Evolutionary conservation across 2,888 invertebrate genomes (phyloP).

Genomic region (Tortrix viridana): DNA sequence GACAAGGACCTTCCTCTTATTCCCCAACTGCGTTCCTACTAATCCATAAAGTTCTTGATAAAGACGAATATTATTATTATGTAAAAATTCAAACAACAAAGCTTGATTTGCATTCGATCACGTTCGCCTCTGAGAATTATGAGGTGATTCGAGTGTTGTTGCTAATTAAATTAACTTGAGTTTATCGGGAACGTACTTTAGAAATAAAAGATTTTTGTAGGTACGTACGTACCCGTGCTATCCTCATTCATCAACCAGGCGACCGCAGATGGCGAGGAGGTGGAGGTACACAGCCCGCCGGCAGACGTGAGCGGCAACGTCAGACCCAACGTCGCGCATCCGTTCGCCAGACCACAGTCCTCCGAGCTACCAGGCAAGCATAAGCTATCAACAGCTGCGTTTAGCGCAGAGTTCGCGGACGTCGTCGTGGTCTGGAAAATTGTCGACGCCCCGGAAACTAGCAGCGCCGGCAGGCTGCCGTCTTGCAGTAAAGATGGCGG

Average conservation of each 20-base stretch:
- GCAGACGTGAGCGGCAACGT: conserved; percentile 72
- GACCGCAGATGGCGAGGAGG: conserved; percentile 76
- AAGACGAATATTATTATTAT: conserved; percentile 23
- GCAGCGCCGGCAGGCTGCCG: conserved; percentile 71
- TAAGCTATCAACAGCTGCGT: conserved; percentile 63
- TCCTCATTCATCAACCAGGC: conserved; percentile 85
- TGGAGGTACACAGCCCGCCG: conserved; percentile 69
- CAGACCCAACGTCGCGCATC: conserved; percentile 71
- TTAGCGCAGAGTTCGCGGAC: conserved; percentile 58
- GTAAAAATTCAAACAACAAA: conserved; percentile 29
- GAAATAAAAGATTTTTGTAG: too few species aligned
- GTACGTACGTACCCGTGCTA: conserved; percentile 67
- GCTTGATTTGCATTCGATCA: conserved; percentile 35
- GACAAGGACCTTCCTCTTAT: too few species aligned
- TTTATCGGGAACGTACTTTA: too few species aligned
- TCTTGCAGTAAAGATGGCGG: conserved; percentile 79
- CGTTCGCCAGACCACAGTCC: conserved; percentile 72
- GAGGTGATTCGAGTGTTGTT: neutral
- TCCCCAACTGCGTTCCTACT: too few species aligned
- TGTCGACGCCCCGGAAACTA: conserved; percentile 74
- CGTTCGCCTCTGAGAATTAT: conserved; percentile 33
- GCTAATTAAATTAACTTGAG: neutral
- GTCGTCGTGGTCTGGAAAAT: conserved; percentile 73
- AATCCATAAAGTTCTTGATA: conserved; percentile 15
- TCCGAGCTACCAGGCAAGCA: conserved; percentile 60